Conservation (phyloP, 2,888 invertebrate genomes). For the Troglohyphantes excavatus region DNA sequence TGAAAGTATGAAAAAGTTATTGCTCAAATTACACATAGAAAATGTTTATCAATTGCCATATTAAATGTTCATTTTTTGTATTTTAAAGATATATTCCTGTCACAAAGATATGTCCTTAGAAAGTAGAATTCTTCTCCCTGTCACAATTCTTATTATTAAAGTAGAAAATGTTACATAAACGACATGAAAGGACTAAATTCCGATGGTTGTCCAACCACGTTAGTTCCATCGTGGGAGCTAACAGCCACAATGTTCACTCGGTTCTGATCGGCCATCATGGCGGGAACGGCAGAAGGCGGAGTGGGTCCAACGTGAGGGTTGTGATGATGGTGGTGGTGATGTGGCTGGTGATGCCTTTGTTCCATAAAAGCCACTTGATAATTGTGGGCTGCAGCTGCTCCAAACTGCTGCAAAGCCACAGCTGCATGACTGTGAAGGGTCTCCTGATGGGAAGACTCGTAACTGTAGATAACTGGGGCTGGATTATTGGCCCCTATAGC, state of each 20-base stretch:
- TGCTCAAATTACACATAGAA: too few species aligned
- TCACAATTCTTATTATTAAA: background rate
- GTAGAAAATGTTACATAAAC: constrained; percentile 67
- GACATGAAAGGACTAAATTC: constrained; percentile 75
- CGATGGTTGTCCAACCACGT: constrained; percentile 68
- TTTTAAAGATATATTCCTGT: too few species aligned
- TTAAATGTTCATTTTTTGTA: too few species aligned
- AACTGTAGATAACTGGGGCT: constrained; percentile 65
- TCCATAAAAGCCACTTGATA: constrained; percentile 77
- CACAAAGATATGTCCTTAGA: too few species aligned
- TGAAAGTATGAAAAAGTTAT: too few species aligned
- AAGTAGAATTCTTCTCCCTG: too few species aligned
- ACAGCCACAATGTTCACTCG: constrained; percentile 73
- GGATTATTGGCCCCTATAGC: constrained; percentile 65
- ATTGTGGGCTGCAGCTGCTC: constrained; percentile 70
- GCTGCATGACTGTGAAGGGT: constrained; percentile 75
- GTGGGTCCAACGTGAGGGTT: constrained; percentile 72
- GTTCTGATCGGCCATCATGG: constrained; percentile 71
- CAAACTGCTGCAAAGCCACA: constrained; percentile 70
- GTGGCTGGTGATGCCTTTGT: constrained; percentile 74
- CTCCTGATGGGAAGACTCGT: constrained; percentile 73
- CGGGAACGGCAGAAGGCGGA: constrained; percentile 32
- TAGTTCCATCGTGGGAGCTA: constrained; percentile 68
- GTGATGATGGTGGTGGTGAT: constrained; percentile 65
- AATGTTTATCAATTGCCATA: too few species aligned